phyloP scores from a whole-genome alignment of 2,113 vertebrate species.

The Gasterosteus nipponicus region DNA sequence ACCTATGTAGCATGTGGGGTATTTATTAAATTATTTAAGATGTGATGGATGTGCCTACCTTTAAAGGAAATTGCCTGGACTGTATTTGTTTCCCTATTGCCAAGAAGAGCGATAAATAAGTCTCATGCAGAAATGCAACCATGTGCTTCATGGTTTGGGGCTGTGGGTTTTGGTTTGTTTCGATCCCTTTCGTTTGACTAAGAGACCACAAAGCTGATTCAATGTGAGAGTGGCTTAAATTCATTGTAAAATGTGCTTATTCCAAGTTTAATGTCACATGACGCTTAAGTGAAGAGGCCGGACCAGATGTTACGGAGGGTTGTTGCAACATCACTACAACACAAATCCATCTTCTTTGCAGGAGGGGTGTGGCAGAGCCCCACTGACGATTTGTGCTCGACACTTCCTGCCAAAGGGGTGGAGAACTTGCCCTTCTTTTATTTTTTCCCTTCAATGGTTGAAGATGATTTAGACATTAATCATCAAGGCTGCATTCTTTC shows the following conservation, averaged over 20 bases:
- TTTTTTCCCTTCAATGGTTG: constrained; percentile 54
- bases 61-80: constrained; percentile 60
- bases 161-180: constrained; percentile 19
- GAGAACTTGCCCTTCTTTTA: constrained; percentile 72
- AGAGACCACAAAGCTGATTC: neutral
- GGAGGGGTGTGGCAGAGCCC: constrained; percentile 66
- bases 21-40: constrained; percentile 66
- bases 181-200: constrained; percentile 17
- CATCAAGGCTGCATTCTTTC: too few species aligned
- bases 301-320: constrained; percentile 4
- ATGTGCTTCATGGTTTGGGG: constrained; percentile 37
- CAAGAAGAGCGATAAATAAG: constrained; percentile 47
- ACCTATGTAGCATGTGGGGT: constrained; percentile 42
- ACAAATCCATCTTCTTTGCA: constrained; percentile 59
- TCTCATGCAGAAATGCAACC: constrained; percentile 49
- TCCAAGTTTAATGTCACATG: neutral
- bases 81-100: constrained; percentile 45
- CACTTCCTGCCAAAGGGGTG: constrained; percentile 73
- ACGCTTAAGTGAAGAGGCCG: neutral
- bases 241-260: constrained; percentile 8
- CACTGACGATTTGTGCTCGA: constrained; percentile 61
- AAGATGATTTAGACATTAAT: constrained; percentile 9
- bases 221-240: neutral
- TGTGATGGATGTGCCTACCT: constrained; percentile 80
- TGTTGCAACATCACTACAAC: constrained; percentile 23